Evolutionary conservation across 2,113 vertebrate species (phyloP).

Genomic region (Centropus bengalensis): DNA sequence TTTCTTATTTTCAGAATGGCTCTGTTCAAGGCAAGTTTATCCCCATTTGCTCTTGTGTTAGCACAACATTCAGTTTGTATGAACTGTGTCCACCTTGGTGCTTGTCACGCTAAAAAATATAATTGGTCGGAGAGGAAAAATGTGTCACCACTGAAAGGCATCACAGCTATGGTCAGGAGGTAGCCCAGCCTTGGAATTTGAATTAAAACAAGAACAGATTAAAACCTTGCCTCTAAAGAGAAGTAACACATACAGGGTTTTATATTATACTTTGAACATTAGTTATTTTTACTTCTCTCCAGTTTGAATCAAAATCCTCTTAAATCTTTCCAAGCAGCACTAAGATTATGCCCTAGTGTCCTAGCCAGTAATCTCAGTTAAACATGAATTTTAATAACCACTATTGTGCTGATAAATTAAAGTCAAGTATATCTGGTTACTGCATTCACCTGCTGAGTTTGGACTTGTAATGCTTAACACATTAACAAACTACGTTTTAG

Average conservation of each 20-base stretch:
- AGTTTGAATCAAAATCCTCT: slow-evolving; percentile 13
- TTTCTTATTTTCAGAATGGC: background rate
- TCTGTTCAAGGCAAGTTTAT: background rate
- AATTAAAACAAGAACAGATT: background rate
- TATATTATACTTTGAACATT: background rate
- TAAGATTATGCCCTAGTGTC: slow-evolving; percentile 14
- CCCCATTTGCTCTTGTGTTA: background rate
- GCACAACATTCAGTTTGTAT: background rate
- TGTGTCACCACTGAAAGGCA: background rate
- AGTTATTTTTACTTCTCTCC: background rate
- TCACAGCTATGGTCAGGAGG: background rate
- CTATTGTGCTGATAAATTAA: slow-evolving; percentile 22
- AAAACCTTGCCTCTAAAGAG: background rate
- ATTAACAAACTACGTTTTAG: slow-evolving; percentile 43
- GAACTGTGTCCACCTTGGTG: background rate
- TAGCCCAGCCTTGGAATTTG: background rate
- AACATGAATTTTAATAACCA: slow-evolving; percentile 33
- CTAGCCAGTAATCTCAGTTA: background rate
- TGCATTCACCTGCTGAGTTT: background rate
- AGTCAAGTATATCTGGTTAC: background rate
- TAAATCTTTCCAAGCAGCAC: slow-evolving; percentile 24
- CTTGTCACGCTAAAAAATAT: background rate
- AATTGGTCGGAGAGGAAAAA: background rate
- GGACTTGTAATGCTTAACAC: slow-evolving; percentile 4
- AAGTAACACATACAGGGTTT: background rate